Evolutionary conservation across 2,797 vertebrate genomes (phyloP).

Genomic region (Australoheros facetus): DNA sequence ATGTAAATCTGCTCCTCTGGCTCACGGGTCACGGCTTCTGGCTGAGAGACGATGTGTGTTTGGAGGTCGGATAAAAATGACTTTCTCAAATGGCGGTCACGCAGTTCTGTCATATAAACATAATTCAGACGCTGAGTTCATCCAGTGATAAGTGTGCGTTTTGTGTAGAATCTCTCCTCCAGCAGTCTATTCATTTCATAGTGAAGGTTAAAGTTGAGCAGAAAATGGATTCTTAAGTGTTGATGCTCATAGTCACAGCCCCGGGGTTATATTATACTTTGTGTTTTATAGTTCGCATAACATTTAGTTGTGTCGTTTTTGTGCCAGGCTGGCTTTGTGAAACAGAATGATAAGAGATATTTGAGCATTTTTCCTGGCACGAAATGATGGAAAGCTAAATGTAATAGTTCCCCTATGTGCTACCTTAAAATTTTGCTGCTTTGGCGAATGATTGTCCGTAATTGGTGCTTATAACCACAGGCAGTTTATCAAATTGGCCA

Average conservation of each 20-base stretch:
- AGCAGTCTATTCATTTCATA: not conserved
- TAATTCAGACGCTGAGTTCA: not conserved
- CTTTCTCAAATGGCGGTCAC: not conserved
- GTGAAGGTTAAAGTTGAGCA: not conserved
- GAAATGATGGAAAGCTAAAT: constrained; percentile 26
- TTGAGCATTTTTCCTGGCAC: constrained; percentile 23
- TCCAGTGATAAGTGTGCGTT: fast-evolving
- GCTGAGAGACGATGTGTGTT: not conserved
- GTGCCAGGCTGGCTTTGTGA: constrained; percentile 8
- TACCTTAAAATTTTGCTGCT: constrained; percentile 30
- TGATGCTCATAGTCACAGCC: not conserved
- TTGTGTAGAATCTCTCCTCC: not conserved
- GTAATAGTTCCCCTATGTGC: constrained; percentile 9
- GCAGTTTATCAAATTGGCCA: constrained; percentile 37
- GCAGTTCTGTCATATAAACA: not conserved
- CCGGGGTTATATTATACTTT: not conserved
- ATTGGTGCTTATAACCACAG: constrained; percentile 28
- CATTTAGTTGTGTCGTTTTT: constrained; percentile 7
- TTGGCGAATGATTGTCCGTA: constrained; percentile 28
- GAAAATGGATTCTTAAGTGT: not conserved
- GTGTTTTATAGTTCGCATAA: constrained; percentile 16
- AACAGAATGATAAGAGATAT: constrained; percentile 14
- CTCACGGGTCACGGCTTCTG: constrained; percentile 29
- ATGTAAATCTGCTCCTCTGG: not conserved
- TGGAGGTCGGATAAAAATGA: not conserved